These are phyloP conservation scores for Drosophila pseudoobscura DNA, from an alignment of 1,140 invertebrate species.

Conservation along the genomic window DNA sequence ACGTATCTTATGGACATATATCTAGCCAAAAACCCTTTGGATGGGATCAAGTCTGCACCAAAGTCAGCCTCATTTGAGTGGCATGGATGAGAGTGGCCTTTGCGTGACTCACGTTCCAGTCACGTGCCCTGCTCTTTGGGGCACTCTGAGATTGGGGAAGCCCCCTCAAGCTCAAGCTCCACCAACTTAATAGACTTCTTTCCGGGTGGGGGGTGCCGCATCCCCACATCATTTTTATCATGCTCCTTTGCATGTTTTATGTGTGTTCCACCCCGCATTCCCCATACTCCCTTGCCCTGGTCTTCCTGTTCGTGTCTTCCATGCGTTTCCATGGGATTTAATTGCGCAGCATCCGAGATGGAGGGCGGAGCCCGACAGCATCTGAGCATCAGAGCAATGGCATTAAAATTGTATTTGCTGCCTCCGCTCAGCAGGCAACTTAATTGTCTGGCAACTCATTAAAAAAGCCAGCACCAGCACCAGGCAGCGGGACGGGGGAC, in stretches of 20 bases:
- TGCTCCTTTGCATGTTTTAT: constrained; percentile 37
- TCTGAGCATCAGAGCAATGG: constrained; percentile 15
- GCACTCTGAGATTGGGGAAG: neutral
- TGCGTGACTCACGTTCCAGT: no score
- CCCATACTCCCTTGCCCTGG: neutral
- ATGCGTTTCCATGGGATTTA: constrained; percentile 63
- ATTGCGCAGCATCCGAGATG: constrained; percentile 48
- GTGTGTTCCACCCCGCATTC: neutral
- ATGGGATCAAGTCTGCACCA: no score
- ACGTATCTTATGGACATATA: no score
- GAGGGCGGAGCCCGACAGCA: neutral
- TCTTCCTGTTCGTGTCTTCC: constrained; percentile 11
- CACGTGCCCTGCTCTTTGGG: neutral
- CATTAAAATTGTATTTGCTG: constrained; percentile 72
- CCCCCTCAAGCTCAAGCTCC: neutral
- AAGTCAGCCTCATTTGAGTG: no score
- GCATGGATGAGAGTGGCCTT: no score
- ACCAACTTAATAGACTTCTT: constrained; percentile 42
- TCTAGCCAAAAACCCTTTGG: no score
- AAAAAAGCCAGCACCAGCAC: constrained; percentile 24
- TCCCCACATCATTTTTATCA: constrained; percentile 7
- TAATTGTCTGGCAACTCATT: constrained; percentile 80
- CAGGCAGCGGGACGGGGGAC: neutral
- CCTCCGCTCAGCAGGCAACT: constrained; percentile 29
- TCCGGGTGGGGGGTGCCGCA: constrained; percentile 1